phyloP scores from a whole-genome alignment of 2,113 vertebrate species.

The Nothobranchius furzeri region DNA sequence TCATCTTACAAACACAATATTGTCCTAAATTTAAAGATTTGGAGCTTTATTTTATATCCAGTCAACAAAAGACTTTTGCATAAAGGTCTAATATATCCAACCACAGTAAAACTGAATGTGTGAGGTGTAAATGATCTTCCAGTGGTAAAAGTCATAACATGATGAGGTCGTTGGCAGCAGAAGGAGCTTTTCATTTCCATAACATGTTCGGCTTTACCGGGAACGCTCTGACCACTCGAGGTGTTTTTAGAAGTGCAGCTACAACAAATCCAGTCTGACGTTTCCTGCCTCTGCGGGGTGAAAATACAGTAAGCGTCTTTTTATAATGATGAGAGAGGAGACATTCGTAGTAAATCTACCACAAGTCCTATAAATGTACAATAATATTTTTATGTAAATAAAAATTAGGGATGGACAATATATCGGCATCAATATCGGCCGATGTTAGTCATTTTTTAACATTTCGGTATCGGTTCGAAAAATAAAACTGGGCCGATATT shows the following conservation, averaged over 20 bases:
- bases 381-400: background rate
- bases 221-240: slow-evolving; percentile 3
- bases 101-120: background rate
- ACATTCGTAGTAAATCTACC: too few relatives aligned
- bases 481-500: too few relatives aligned
- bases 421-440: too few relatives aligned
- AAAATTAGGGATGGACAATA: too few relatives aligned
- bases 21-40: too few relatives aligned
- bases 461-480: too few relatives aligned
- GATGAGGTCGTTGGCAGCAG: background rate
- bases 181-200: background rate
- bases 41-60: too few relatives aligned
- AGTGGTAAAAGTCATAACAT: background rate
- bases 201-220: slow-evolving; percentile 56
- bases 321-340: too few relatives aligned
- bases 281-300: background rate
- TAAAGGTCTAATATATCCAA: background rate
- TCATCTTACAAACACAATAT: too few relatives aligned
- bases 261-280: background rate
- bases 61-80: background rate
- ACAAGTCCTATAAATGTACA: background rate
- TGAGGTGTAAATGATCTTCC: background rate
- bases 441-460: too few relatives aligned
- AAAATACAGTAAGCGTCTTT: background rate
- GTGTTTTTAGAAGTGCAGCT: background rate